Evolutionary conservation across 2,797 vertebrate species (phyloP), one percentile per base, ranked within the genome.

Genomic region (Sciaenops ocellatus): DNA sequence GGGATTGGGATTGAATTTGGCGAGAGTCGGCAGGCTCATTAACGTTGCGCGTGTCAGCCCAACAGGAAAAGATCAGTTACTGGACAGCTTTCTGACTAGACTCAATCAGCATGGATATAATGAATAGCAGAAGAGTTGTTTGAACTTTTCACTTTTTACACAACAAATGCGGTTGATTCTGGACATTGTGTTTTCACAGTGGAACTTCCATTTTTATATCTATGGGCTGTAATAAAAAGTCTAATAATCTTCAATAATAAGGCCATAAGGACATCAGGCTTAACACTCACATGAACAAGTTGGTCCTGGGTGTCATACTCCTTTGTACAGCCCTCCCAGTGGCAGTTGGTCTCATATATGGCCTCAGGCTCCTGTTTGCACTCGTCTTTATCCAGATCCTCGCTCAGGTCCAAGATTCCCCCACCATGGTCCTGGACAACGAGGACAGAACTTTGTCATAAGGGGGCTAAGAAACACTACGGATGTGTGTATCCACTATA

Each of bases 281-380:
- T 6, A 16, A 48, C 17, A 85, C 98, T 98, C 92, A 99, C 98
- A 30, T 98, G 98, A 66, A 99, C 98, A 1, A 99, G 97, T 80
- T 99, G 98, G 69, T 99, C 98, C 93, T 99, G 98, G 42, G 97
- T 98, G 93, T 99, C 97, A 0, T 97, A 98, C 92, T 99, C 98
- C 93, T 97, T 97, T 85, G 90, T 90, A 79, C 98, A 99, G 85
- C 96, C 96, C 84, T 98, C 98, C 98, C 98, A 99, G 93, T 97
- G 97, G 90, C 98, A 99, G 92, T 97, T 97, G 30, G 98, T 99
- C 93, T 99, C 98, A 10, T 99, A 99, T 83, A 99, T 89, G 85
- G 97, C 97, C 87, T 99, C 98, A 0, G 97, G 96, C 91, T 99
- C 98, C 92, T 98, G 98, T 87, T 98, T 99, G 84, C 97, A 98